Evolutionary conservation across 2,113 vertebrate genomes (phyloP).

Genomic region (Caranx melampygus): DNA sequence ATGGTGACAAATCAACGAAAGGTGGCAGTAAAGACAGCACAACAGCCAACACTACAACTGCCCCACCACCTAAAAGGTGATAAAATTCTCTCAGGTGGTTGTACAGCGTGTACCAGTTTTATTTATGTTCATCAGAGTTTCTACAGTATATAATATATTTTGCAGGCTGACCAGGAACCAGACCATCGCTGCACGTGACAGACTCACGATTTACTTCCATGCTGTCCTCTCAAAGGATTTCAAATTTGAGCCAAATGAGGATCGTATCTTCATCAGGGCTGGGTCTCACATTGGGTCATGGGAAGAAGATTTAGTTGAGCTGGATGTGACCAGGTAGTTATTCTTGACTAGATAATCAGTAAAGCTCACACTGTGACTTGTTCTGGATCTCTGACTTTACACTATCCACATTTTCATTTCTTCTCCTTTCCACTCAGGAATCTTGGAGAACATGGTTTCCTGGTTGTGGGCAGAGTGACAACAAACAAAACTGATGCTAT

Average conservation of each 20-base stretch:
- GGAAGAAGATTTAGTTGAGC: slow-evolving; percentile 21
- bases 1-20: not conserved
- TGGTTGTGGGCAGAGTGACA: slow-evolving; percentile 83
- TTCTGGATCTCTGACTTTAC: not conserved
- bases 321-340: slow-evolving; percentile 71
- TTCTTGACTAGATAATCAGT: not conserved
- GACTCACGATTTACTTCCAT: slow-evolving; percentile 89
- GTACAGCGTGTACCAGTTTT: not conserved
- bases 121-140: not conserved
- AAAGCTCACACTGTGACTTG: not conserved
- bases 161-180: slow-evolving; percentile 56
- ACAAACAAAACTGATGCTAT: slow-evolving; percentile 44
- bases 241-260: slow-evolving; percentile 51
- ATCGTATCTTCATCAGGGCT: slow-evolving; percentile 82
- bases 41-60: not conserved
- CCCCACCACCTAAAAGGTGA: slow-evolving; percentile 59
- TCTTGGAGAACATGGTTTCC: slow-evolving; percentile 81
- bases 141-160: not conserved
- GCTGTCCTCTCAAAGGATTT: slow-evolving; percentile 91
- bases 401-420: not conserved
- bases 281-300: slow-evolving; percentile 58
- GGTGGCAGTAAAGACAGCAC: not conserved
- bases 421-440: slow-evolving; percentile 70
- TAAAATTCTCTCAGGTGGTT: rapidly evolving
- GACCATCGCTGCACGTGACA: slow-evolving; percentile 42